Evolutionary conservation across 2,888 invertebrate genomes (phyloP).

Genomic region (Tiphia femorata): DNA sequence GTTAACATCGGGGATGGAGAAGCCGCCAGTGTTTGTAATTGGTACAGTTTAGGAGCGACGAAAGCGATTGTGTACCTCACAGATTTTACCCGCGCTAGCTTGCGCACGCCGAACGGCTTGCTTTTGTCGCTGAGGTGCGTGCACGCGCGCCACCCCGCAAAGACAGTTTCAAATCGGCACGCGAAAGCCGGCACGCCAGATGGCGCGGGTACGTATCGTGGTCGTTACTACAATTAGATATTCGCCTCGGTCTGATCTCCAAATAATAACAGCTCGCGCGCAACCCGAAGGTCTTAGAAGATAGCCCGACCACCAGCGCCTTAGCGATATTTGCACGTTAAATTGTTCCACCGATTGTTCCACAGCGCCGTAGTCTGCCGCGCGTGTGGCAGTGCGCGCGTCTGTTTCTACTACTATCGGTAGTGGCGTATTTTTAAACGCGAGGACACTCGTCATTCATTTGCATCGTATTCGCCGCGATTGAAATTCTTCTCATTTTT

Average conservation of each 20-base stretch:
- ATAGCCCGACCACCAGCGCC: no score
- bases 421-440: no score
- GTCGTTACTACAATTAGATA: constrained; percentile 64
- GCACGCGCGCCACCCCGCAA: neutral
- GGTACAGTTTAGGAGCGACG: constrained; percentile 64
- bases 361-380: no score
- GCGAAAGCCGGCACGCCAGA: constrained; percentile 55
- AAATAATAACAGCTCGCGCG: constrained; percentile 59
- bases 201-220: constrained; percentile 60
- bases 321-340: no score
- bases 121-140: constrained; percentile 32
- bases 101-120: constrained; percentile 20
- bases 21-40: constrained; percentile 68
- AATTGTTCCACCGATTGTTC: no score
- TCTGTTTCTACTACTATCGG: no score
- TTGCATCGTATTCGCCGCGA: no score
- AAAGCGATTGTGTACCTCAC: constrained; percentile 64
- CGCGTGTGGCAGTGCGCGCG: no score
- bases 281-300: constrained; percentile 27
- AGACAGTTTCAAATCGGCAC: constrained; percentile 52
- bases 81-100: constrained; percentile 54
- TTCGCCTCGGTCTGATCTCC: constrained; percentile 59
- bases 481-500: no score
- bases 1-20: constrained; percentile 62
- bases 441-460: no score